phyloP scores from a whole-genome alignment of 92 coral and sea anemone genomes.

The Virgularia gustaviana region DNA sequence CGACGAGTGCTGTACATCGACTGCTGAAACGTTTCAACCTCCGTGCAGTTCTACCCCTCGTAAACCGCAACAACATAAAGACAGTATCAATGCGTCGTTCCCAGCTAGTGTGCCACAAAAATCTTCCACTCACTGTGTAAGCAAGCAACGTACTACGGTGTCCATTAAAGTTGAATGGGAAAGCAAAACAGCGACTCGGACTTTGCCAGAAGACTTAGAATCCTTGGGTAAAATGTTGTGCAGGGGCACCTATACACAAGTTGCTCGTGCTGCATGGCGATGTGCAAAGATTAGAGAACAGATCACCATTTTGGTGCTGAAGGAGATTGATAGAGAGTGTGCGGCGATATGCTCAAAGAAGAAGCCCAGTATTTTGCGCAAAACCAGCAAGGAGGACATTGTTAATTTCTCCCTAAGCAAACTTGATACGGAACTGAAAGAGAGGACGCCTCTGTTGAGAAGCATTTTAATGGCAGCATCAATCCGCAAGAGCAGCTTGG shows the following conservation, averaged over 20 bases:
- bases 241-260: slow-evolving; percentile 58
- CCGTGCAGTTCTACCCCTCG: neutral
- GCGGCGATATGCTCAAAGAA: too few relatives aligned
- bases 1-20: neutral
- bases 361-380: slow-evolving; percentile 45
- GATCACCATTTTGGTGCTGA: slow-evolving; percentile 36
- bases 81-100: neutral
- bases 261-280: slow-evolving; percentile 61
- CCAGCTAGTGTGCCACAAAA: neutral
- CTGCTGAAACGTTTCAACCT: neutral
- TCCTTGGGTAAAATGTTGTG: slow-evolving; percentile 64
- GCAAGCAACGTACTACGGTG: slow-evolving; percentile 42
- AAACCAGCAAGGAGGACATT: slow-evolving; percentile 53
- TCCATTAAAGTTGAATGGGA: slow-evolving; percentile 50
- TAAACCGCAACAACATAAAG: neutral
- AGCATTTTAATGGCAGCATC: slow-evolving; percentile 43
- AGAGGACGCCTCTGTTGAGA: slow-evolving; percentile 53
- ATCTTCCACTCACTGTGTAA: neutral
- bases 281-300: slow-evolving; percentile 46
- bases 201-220: slow-evolving; percentile 49
- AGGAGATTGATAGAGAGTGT: slow-evolving; percentile 56
- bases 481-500: slow-evolving; percentile 34
- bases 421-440: slow-evolving; percentile 33
- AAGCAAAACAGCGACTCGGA: slow-evolving; percentile 39
- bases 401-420: slow-evolving; percentile 44